A percentile compares a stretch with the other conserved stretches of the same genome.
Conservation (phyloP, 92 coral and sea anemone genomes). For the Desmophyllum pertusum region DNA sequence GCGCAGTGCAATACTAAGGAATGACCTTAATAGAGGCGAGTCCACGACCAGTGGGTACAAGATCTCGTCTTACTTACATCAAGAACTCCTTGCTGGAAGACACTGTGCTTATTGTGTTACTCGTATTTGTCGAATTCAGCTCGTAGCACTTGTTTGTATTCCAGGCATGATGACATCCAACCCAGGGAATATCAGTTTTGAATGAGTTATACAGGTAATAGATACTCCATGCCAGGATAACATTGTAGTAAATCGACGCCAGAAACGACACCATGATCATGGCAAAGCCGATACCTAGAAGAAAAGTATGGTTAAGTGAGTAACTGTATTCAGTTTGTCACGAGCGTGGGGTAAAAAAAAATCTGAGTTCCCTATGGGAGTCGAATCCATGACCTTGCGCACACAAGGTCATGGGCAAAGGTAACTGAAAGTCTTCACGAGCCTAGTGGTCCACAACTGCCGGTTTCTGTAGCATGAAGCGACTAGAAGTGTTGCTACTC, state of each 20-base stretch:
- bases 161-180: slow-evolving; percentile 90
- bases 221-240: slow-evolving; percentile 89
- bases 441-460: no score
- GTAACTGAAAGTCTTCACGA: background rate
- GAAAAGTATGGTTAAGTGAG: background rate
- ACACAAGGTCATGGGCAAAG: no score
- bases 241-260: slow-evolving; percentile 90
- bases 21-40: no score
- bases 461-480: no score
- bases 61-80: slow-evolving; percentile 8
- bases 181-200: slow-evolving; percentile 81
- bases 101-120: slow-evolving; percentile 39
- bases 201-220: slow-evolving; percentile 85
- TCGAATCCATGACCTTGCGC: no score
- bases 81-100: slow-evolving; percentile 26
- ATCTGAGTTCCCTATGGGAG: no score
- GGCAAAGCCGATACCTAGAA: slow-evolving; percentile 82
- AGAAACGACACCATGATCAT: slow-evolving; percentile 78
- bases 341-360: no score
- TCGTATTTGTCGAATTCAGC: slow-evolving; percentile 42
- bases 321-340: no score
- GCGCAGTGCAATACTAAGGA: no score
- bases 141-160: slow-evolving; percentile 70
- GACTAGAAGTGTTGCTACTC: no score
- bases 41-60: no score